Percentiles rank a stretch among this genome's conserved stretches.
These are phyloP conservation scores for Panopea generosa DNA, from an alignment of 2,888 invertebrate species.

Conservation along the genomic window DNA sequence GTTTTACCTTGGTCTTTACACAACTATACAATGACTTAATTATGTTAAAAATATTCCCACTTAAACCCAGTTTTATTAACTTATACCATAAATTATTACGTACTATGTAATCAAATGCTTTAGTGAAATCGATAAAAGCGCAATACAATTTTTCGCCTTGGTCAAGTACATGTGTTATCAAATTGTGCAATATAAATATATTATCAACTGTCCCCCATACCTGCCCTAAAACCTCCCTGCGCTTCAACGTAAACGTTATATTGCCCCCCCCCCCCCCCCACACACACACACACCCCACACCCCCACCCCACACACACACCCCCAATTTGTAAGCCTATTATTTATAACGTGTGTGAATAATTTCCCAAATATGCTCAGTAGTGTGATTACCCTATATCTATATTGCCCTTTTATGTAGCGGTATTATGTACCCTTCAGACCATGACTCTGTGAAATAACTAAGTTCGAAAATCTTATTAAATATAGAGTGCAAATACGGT, in stretches of 20 bases:
- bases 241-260: conserved; percentile 20
- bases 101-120: conserved; percentile 13
- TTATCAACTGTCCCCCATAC: no score
- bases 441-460: no score
- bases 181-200: conserved; percentile 1
- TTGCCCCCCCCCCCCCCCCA: no score
- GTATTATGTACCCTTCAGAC: conserved; percentile 28
- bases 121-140: conserved; percentile 5
- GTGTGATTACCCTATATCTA: conserved; percentile 39
- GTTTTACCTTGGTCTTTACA: conserved; percentile 24
- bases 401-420: conserved; percentile 33
- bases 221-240: no score
- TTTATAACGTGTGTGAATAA: conserved; percentile 30
- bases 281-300: no score
- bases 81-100: conserved; percentile 9
- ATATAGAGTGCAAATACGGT: conserved; percentile 7
- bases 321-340: conserved; percentile 20
- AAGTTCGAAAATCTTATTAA: conserved; percentile 37
- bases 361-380: conserved; percentile 24
- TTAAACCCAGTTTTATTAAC: conserved; percentile 12
- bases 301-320: conserved; percentile 3
- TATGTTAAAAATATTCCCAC: conserved; percentile 18
- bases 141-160: conserved; percentile 3
- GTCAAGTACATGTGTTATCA: not conserved
- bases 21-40: conserved; percentile 15